phyloP scores from a whole-genome alignment of 2,888 invertebrate genomes.

The Erebia ligea region DNA sequence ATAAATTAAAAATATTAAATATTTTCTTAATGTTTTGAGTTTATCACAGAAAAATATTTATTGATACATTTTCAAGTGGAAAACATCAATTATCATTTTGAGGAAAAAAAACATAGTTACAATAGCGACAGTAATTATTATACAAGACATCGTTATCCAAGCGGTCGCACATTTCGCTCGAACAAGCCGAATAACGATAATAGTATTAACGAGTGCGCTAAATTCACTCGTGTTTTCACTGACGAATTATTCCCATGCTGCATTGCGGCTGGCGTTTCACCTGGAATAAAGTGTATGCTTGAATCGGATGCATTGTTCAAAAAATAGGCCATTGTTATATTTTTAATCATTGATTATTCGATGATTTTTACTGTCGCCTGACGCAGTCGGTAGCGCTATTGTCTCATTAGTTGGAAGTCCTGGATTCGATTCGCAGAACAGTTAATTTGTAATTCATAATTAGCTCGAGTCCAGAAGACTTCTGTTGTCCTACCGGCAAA shows the following conservation, averaged over 20 bases:
- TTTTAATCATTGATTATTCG: no score
- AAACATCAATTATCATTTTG: conserved; percentile 27
- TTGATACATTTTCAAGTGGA: conserved; percentile 31
- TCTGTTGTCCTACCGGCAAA: no score
- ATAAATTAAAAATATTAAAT: no score
- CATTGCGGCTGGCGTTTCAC: conserved; percentile 89
- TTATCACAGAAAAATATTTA: not conserved
- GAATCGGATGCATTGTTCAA: conserved; percentile 1
- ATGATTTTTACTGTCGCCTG: no score
- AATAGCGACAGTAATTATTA: conserved; percentile 6
- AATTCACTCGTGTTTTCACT: conserved; percentile 46
- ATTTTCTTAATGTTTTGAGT: not conserved
- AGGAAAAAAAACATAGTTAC: not conserved
- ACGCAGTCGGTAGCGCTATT: no score
- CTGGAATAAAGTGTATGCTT: conserved; percentile 65
- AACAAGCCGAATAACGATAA: conserved; percentile 53
- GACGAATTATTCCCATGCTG: conserved; percentile 86
- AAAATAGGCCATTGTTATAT: not conserved
- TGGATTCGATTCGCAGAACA: no score
- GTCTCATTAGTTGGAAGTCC: no score
- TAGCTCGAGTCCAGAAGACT: no score
- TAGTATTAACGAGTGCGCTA: conserved; percentile 50
- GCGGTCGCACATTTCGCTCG: conserved; percentile 53
- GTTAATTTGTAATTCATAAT: no score
- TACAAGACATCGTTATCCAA: conserved; percentile 60